A percentile compares a stretch with the other conserved stretches of the same genome.
Conservation (phyloP, 2,113 vertebrate species). For the Stictonetta naevosa region DNA sequence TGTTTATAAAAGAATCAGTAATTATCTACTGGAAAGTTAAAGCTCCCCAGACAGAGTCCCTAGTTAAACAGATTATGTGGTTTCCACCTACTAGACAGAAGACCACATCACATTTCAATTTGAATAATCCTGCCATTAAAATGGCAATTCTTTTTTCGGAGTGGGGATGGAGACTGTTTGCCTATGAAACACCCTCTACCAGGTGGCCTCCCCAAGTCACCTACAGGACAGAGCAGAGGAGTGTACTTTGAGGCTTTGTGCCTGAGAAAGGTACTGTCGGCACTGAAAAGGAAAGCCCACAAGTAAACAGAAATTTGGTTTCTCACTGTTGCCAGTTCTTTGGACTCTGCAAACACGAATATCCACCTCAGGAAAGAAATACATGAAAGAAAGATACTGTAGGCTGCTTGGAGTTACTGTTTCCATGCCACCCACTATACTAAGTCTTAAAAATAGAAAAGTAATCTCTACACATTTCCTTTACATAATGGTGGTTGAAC, state of each 20-base stretch:
- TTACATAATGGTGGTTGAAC: not conserved
- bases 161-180: not conserved
- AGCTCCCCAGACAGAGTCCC: not conserved
- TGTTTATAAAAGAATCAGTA: not conserved
- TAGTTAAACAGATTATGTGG: conserved; percentile 2
- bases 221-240: not conserved
- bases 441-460: conserved; percentile 17
- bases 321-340: not conserved
- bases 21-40: not conserved
- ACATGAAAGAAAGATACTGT: conserved; percentile 42
- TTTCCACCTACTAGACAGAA: not conserved
- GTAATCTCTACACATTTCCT: not conserved
- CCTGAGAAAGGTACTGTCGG: not conserved
- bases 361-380: conserved; percentile 5
- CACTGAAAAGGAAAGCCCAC: conserved; percentile 10
- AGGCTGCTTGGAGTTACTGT: conserved; percentile 9
- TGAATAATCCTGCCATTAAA: not conserved
- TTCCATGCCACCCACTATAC: conserved; percentile 23
- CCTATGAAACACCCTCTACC: not conserved
- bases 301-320: conserved; percentile 39
- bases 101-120: conserved; percentile 4
- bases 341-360: conserved; percentile 36
- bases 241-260: conserved; percentile 9
- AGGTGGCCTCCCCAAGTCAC: not conserved
- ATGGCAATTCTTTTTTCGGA: not conserved